These are phyloP conservation scores for Elgaria multicarinata DNA, from an alignment of 2,113 vertebrate genomes.

Conservation along the genomic window DNA sequence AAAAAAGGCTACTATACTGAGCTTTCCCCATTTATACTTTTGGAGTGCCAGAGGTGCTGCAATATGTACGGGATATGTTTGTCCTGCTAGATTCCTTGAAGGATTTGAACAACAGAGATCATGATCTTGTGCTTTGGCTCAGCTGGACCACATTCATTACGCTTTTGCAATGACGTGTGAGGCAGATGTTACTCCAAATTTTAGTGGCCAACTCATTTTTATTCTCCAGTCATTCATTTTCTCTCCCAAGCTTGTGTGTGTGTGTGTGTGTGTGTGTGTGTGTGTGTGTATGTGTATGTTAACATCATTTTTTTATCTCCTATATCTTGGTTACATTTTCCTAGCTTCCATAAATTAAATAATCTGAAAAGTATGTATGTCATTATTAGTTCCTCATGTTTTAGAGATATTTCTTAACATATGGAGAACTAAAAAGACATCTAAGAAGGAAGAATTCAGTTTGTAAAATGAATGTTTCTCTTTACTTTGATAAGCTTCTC, in stretches of 20 bases:
- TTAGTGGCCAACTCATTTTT: background rate
- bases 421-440: background rate
- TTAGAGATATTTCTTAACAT: background rate
- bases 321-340: background rate
- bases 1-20: background rate
- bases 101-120: background rate
- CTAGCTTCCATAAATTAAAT: background rate
- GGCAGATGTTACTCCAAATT: background rate
- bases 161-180: background rate
- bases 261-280: background rate
- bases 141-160: background rate
- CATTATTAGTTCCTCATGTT: background rate
- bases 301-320: background rate
- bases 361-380: background rate
- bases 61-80: no score
- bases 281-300: background rate
- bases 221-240: background rate
- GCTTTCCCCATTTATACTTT: background rate
- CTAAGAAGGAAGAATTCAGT: background rate
- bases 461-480: background rate
- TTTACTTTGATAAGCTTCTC: background rate
- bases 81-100: background rate
- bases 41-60: background rate
- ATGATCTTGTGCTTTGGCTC: background rate
- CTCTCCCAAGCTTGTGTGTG: background rate